phyloP scores from a whole-genome alignment of 2,888 invertebrate species.

The Rhodophaea formosa region DNA sequence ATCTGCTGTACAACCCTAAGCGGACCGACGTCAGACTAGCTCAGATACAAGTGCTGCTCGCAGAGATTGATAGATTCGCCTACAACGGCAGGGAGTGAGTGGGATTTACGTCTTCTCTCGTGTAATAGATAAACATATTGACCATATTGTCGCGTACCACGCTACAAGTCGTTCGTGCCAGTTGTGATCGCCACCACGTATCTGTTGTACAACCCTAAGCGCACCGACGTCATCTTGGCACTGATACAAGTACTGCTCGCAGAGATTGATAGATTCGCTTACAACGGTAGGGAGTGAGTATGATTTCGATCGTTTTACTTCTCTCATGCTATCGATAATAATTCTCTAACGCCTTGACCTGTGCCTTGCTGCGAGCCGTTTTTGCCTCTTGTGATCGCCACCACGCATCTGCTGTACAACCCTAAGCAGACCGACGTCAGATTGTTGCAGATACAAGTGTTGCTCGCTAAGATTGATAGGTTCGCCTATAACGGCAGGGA shows the following conservation, averaged over 20 bases:
- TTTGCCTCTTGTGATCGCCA: conserved; percentile 88
- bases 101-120: neutral
- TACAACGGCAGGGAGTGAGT: conserved; percentile 62
- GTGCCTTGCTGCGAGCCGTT: conserved; percentile 71
- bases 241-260: conserved; percentile 92
- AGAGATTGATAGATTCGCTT: conserved; percentile 90
- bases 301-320: neutral
- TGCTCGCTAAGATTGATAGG: conserved; percentile 92
- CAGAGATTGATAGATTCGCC: conserved; percentile 91
- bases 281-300: conserved; percentile 54
- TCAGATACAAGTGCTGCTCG: conserved; percentile 91
- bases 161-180: too few species aligned
- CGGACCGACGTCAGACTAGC: conserved; percentile 94
- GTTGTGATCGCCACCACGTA: conserved; percentile 97
- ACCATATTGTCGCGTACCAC: too few species aligned
- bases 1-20: conserved; percentile 94
- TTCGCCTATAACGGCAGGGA: conserved; percentile 80
- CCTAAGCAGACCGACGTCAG: conserved; percentile 93
- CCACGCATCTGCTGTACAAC: conserved; percentile 97
- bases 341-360: too few species aligned
- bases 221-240: conserved; percentile 94
- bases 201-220: conserved; percentile 93
- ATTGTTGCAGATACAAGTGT: conserved; percentile 91
- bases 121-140: too few species aligned
- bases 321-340: too few species aligned